Conservation (phyloP, 23 tunicate genomes). For the Styela clava region DNA sequence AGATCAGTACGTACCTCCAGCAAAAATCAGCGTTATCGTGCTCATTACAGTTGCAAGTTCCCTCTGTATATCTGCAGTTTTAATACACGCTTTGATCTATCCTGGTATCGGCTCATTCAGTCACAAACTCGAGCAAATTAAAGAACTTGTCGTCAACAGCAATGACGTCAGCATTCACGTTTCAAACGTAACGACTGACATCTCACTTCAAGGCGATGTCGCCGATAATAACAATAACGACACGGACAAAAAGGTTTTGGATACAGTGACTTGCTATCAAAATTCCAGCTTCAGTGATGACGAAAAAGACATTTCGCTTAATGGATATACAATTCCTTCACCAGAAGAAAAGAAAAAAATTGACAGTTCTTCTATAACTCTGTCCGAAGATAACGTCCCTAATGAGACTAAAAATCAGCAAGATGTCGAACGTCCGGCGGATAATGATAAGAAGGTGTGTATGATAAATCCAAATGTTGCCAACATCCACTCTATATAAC, state of each 20-base stretch:
- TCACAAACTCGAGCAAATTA: not conserved
- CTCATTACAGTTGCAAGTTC: not conserved
- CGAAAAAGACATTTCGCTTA: too few relatives aligned
- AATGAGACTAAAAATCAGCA: not conserved
- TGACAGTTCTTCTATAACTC: too few relatives aligned
- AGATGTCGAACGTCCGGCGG: not conserved
- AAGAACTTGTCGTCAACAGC: not conserved
- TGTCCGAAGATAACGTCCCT: not conserved
- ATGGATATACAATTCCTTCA: too few relatives aligned
- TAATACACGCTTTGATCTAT: constrained; percentile 11
- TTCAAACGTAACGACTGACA: not conserved
- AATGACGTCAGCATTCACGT: not conserved
- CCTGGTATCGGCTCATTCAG: constrained; percentile 8
- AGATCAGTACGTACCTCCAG: constrained; percentile 35
- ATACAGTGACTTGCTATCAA: not conserved
- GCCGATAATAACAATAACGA: not conserved
- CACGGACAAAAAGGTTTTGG: not conserved
- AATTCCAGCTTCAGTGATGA: not conserved
- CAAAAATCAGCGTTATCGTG: not conserved
- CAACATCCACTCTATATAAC: too few relatives aligned
- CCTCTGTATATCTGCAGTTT: not conserved
- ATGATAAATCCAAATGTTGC: too few relatives aligned
- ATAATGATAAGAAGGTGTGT: not conserved
- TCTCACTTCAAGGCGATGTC: not conserved
- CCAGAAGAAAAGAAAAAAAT: too few relatives aligned